Percentiles rank a stretch among this genome's conserved stretches.
Evolutionary conservation across 2,888 invertebrate genomes (phyloP).

Genomic region (Odontocolon sp.): DNA sequence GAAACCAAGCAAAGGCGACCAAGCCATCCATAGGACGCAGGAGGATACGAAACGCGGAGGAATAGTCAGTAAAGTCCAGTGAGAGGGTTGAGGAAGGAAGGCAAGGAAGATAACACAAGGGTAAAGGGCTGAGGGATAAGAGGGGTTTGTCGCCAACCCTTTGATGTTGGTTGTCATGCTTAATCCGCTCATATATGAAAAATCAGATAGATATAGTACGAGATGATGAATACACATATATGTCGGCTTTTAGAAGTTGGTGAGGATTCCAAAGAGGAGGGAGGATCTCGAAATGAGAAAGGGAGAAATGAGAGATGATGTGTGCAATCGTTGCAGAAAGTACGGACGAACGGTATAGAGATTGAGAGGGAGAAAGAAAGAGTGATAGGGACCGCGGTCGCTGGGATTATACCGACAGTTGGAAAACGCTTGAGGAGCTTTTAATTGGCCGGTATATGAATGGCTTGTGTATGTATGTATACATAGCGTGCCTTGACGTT

Average conservation of each 20-base stretch:
- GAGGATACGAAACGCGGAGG: conserved; percentile 50
- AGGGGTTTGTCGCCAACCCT: conserved; percentile 64
- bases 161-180: conserved; percentile 67
- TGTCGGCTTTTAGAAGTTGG: not conserved
- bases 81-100: not conserved
- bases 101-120: conserved; percentile 6
- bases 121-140: conserved; percentile 47
- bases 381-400: conserved; percentile 5
- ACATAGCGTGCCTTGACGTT: conserved; percentile 5
- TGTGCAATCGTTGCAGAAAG: conserved; percentile 10
- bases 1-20: conserved; percentile 17
- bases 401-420: conserved; percentile 48
- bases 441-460: conserved; percentile 55
- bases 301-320: conserved; percentile 15
- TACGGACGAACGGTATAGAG: conserved; percentile 35
- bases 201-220: conserved; percentile 26
- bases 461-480: not conserved
- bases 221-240: conserved; percentile 1
- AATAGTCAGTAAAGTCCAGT: conserved; percentile 15
- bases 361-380: conserved; percentile 36
- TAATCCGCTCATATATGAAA: conserved; percentile 66
- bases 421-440: conserved; percentile 42
- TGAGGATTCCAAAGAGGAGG: not conserved
- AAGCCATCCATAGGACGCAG: not conserved
- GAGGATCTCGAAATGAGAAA: not conserved